These are phyloP conservation scores for Tylochromis polylepis DNA, from an alignment of 2,113 vertebrate species.

Conservation along the genomic window DNA sequence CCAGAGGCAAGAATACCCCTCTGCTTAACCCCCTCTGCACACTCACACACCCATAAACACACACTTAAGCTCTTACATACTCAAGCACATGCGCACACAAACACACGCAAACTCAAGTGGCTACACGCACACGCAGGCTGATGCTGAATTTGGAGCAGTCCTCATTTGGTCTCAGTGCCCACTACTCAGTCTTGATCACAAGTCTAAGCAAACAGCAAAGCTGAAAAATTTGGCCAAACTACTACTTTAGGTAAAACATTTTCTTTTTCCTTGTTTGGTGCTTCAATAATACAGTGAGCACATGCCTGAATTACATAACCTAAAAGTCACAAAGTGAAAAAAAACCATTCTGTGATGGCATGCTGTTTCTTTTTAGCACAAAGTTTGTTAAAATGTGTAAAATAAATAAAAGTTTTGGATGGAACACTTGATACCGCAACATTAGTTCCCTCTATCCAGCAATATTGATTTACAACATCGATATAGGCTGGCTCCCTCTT, in stretches of 20 bases:
- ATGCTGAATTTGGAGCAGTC: slow-evolving; percentile 63
- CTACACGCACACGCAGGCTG: background rate
- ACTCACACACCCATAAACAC: slow-evolving; percentile 40
- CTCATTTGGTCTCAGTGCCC: slow-evolving; percentile 54
- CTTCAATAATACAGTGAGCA: background rate
- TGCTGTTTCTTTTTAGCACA: background rate
- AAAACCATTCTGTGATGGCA: background rate
- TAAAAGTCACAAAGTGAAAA: background rate
- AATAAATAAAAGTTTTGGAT: slow-evolving; percentile 25
- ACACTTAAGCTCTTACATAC: slow-evolving; percentile 37
- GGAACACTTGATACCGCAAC: slow-evolving; percentile 48
- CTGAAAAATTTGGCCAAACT: slow-evolving; percentile 31
- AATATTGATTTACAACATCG: slow-evolving; percentile 63
- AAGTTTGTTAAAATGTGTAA: slow-evolving; percentile 33
- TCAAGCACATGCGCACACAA: slow-evolving; percentile 13
- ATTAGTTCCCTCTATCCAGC: slow-evolving; percentile 44
- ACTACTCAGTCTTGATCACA: slow-evolving; percentile 61
- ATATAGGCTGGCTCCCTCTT: slow-evolving; percentile 56
- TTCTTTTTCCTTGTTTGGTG: background rate
- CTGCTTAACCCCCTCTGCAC: slow-evolving; percentile 54
- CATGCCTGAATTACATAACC: background rate
- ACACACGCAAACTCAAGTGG: slow-evolving; percentile 14
- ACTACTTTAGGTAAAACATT: background rate
- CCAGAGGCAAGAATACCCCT: slow-evolving; percentile 68
- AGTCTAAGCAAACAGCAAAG: slow-evolving; percentile 52